Base-by-base conservation (phyloP, 2,888 invertebrate genomes). In the Ochropleura leucogaster region DNA sequence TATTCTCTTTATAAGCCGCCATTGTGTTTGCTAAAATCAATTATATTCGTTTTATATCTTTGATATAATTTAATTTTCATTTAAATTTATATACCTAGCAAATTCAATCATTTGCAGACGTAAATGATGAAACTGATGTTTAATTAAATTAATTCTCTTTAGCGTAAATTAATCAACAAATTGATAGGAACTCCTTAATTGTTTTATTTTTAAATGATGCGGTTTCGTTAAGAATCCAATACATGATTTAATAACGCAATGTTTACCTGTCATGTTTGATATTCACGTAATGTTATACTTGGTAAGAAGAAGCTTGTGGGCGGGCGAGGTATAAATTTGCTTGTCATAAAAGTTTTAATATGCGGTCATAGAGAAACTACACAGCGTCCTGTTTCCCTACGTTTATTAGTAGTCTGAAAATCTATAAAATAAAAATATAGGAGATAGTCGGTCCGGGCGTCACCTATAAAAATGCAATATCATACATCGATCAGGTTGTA, bases 401-500 rank as follows among this genome's bases (percentile, higher is more conserved):
- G 74, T 85, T 85, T 86, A 85, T 85, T 86, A 85, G 84, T 83
- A 78, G 74, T 85, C 88, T 90, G 90, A 93, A 87, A 94, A 94
- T 92, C 89, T 90, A 83, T 80, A 78, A 87, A 83, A 84, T 86
- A 49, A 40, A 87, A 73, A n/a, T 64, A 73, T 75, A 81, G 87
- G 88, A 90, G 89, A 88, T 67, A 73, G 87, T 84, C 66, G 83
- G 83, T 88, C 89, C 86, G 88, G 88, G 88, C 86, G 90, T 93
- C 92, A 92, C 89, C 92, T 91, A 95, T 94, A 95, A 95, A 95
- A 95, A 94, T 88, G 92, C 91, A 92, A 94, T 95, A 95, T 94
- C 94, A 93, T 92, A 93, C 95, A 93, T 95, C 96, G 95, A 95
- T 96, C 96, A 95, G 93, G 91, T 91, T 89, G 91, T 93, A 92